A percentile compares a stretch with the other conserved stretches of the same genome.
phyloP scores from a whole-genome alignment of 2,113 vertebrate genomes.

The Climacteris rufus region DNA sequence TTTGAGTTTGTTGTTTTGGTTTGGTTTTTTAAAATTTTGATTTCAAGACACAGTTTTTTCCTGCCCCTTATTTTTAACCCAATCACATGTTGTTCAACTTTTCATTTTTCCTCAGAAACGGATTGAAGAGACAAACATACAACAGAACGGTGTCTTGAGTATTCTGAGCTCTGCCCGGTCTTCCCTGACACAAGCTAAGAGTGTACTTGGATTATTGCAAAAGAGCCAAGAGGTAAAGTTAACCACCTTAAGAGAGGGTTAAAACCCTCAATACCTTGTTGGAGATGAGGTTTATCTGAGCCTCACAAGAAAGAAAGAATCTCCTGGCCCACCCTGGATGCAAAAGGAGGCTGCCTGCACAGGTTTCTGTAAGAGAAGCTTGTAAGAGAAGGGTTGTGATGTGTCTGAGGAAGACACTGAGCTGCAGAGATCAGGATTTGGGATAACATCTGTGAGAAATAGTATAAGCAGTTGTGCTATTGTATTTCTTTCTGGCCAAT shows the following conservation, averaged over 20 bases:
- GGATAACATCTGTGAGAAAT: neutral
- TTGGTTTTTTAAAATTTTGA: neutral
- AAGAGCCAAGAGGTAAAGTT: slow-evolving; percentile 83
- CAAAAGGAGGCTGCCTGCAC: neutral
- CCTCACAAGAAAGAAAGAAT: neutral
- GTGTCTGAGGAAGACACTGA: neutral
- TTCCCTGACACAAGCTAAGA: slow-evolving; percentile 76
- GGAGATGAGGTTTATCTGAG: neutral
- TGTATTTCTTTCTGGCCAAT: neutral
- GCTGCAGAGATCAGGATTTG: neutral
- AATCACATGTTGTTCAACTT: neutral
- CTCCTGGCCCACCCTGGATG: neutral
- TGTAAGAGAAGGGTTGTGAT: neutral
- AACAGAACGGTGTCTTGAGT: slow-evolving; percentile 69
- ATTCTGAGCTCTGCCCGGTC: slow-evolving; percentile 74
- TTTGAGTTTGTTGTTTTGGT: neutral
- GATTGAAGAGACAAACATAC: slow-evolving; percentile 69
- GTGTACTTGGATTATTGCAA: slow-evolving; percentile 68
- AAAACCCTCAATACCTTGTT: neutral
- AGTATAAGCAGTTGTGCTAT: neutral
- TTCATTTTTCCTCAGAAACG: slow-evolving; percentile 71
- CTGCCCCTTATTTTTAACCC: neutral
- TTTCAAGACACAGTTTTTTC: neutral
- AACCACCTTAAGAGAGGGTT: neutral
- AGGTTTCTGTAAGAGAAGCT: neutral